phyloP scores from a whole-genome alignment of 2,888 invertebrate genomes.

The Ecliptopera silaceata region DNA sequence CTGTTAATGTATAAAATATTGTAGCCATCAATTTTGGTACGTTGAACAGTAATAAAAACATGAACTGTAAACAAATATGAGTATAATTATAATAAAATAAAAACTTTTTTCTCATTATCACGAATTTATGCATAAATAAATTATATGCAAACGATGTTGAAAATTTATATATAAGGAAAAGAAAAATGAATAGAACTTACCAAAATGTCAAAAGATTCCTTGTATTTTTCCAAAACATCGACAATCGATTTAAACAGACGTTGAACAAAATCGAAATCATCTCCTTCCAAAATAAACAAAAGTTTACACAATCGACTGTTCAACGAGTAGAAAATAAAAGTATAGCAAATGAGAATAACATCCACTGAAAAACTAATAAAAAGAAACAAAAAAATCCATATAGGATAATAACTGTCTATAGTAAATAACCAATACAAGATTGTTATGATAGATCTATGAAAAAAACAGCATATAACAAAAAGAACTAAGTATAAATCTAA shows the following conservation, averaged over 20 bases:
- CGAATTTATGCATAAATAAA: too few species aligned
- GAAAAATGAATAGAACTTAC: background rate
- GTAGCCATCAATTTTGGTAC: background rate
- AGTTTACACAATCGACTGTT: background rate
- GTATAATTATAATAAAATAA: background rate
- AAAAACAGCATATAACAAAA: background rate
- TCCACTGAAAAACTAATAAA: background rate
- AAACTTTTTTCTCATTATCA: too few species aligned
- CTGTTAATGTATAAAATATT: background rate
- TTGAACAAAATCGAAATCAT: background rate
- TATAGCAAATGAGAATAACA: background rate
- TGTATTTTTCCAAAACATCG: background rate
- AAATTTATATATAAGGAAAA: background rate
- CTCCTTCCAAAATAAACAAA: background rate
- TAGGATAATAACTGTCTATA: background rate
- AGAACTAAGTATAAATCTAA: background rate
- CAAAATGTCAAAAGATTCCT: background rate
- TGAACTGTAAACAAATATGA: background rate
- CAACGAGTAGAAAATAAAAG: background rate
- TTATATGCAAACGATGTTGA: too few species aligned
- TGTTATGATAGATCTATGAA: background rate
- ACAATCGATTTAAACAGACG: background rate
- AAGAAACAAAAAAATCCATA: background rate
- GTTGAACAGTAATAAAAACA: background rate
- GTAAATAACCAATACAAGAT: background rate